Evolutionary conservation across 2,113 vertebrate species (phyloP).

Genomic region (Seriola rivoliana): DNA sequence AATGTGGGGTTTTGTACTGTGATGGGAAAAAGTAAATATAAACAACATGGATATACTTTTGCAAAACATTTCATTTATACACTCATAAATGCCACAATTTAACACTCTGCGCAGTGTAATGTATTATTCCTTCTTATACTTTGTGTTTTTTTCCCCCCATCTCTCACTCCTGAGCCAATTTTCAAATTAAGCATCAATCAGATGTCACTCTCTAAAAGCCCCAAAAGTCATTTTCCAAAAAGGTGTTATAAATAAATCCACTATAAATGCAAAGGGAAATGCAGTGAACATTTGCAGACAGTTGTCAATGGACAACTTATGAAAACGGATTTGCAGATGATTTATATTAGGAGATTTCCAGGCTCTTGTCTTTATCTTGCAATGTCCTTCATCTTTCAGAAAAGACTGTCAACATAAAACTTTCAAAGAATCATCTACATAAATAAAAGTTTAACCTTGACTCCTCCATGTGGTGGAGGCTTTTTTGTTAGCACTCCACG

Average conservation of each 20-base stretch:
- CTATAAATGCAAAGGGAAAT: not conserved
- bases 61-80: not conserved
- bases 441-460: not conserved
- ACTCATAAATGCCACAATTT: not conserved
- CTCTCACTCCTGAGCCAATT: slow-evolving; percentile 14
- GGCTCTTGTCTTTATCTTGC: not conserved
- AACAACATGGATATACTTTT: not conserved
- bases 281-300: not conserved
- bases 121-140: not conserved
- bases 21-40: not conserved
- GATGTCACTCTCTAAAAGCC: slow-evolving; percentile 5
- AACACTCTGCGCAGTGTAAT: not conserved
- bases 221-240: not conserved
- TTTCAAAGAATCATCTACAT: not conserved
- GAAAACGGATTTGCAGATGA: not conserved
- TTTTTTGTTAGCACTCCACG: not conserved
- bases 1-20: not conserved
- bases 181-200: slow-evolving; percentile 46
- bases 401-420: not conserved
- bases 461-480: not conserved
- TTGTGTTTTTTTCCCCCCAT: not conserved
- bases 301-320: not conserved
- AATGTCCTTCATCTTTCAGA: not conserved
- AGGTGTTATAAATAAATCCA: not conserved
- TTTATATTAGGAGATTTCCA: not conserved